Base-by-base conservation (phyloP, 2,797 vertebrate genomes). In the Antrozous pallidus region DNA sequence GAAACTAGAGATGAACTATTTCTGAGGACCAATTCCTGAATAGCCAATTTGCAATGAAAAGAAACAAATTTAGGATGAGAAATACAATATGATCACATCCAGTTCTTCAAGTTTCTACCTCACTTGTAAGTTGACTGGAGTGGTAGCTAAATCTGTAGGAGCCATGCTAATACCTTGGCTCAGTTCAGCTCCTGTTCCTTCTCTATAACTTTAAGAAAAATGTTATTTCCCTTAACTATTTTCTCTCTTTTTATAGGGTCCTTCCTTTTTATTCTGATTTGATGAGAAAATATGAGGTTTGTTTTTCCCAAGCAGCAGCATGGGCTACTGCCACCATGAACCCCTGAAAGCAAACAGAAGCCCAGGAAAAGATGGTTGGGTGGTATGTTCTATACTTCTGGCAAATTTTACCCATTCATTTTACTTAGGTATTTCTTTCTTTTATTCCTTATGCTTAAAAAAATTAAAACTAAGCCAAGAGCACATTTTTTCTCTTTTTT, bases 11-110 rank as follows among this genome's bases (percentile, higher is more conserved):
- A 92, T 58, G 40, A 71, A 81, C 12, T 63, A 8, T 85, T 94
- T 88, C 28, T 63, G 40, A 92, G 61, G 38, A n/a, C 14, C 12
- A 40, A 31, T 49, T n/a, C 65, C 82, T 58, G 16, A 93, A 54
- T 22, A 81, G 69, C 8, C 42, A 81, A 78, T 93, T 84, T 94
- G 17, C 33, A 70, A 79, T 51, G n/a, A 86, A 78, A 91, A 94
- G n/a, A 94, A 95, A 75, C 49, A 61, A 77, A 42, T 54, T 42
- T 79, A 45, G 24, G 17, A 75, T 47, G 5, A 93, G 33, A 93
- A 51, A 49, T 80, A 20, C 22, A 56, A 11, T 75, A 28, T n/a
- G n/a, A n/a, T 14, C 13, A 71, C 22, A n/a, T 9, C 5, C 45
- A 56, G 16, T 14, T 42, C 31, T 36, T 93, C 77, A 56, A 22